phyloP scores from a whole-genome alignment of 2,888 invertebrate genomes.

The Microctonus brassicae region DNA sequence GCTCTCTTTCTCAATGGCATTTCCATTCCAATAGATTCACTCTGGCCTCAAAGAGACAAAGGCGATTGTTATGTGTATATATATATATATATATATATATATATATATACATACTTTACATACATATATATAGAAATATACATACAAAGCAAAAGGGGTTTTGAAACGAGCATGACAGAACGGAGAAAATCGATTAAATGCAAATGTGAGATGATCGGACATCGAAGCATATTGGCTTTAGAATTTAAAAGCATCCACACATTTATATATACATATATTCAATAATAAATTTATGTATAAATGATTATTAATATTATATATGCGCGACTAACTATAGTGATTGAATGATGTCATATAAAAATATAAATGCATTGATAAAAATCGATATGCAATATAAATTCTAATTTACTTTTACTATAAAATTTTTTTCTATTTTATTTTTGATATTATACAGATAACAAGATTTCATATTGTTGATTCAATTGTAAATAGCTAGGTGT shows the following conservation, averaged over 20 bases:
- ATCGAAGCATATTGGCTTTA: constrained; percentile 35
- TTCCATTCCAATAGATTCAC: constrained; percentile 26
- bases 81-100: background rate
- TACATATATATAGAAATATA: background rate
- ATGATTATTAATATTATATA: background rate
- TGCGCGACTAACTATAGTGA: background rate
- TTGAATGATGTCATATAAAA: background rate
- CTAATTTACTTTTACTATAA: too few relatives aligned
- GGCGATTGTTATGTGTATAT: constrained; percentile 3
- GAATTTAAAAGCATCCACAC: background rate
- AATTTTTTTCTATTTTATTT: too few relatives aligned
- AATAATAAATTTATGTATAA: background rate
- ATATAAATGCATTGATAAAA: background rate
- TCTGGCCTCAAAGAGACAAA: constrained; percentile 33
- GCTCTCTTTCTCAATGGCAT: constrained; percentile 19
- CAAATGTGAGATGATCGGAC: constrained; percentile 40
- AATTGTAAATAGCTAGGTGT: too few relatives aligned
- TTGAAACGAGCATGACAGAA: constrained; percentile 17
- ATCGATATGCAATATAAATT: too few relatives aligned
- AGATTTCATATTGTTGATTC: too few relatives aligned
- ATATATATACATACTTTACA: background rate
- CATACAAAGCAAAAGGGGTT: background rate
- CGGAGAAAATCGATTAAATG: constrained; percentile 46
- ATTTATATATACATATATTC: background rate
- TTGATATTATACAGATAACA: too few relatives aligned